Percentiles rank a stretch among this genome's conserved stretches.
Evolutionary conservation across 2,797 vertebrate genomes (phyloP).

Genomic region (Gallinago nigripennis): DNA sequence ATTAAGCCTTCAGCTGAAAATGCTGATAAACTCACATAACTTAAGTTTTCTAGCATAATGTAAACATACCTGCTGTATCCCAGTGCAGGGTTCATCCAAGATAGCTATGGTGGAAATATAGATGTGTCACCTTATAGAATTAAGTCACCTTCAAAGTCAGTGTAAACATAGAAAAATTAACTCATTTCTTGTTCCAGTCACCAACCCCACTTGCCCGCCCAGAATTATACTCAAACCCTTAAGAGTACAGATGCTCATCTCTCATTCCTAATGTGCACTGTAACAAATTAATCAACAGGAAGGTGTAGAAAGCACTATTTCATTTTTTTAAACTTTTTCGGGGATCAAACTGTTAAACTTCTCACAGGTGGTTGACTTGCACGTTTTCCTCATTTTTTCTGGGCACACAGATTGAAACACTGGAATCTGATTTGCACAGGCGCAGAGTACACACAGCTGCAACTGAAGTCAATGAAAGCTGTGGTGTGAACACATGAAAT

Average conservation of each 20-base stretch:
- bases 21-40: not conserved
- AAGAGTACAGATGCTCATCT: not conserved
- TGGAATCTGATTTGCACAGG: conserved; percentile 52
- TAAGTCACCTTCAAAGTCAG: not conserved
- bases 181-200: not conserved
- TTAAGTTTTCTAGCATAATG: not conserved
- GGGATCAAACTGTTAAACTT: not conserved
- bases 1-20: not conserved
- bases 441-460: conserved; percentile 49
- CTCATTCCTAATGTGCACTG: not conserved
- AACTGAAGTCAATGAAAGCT: conserved; percentile 29
- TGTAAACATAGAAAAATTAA: not conserved
- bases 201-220: not conserved
- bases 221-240: not conserved
- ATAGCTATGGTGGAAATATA: not conserved
- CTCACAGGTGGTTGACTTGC: conserved; percentile 23
- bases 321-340: not conserved
- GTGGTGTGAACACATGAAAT: conserved; percentile 6
- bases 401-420: not conserved
- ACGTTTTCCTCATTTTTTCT: conserved; percentile 23
- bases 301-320: not conserved
- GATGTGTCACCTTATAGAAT: not conserved
- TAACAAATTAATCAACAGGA: not conserved
- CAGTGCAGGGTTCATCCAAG: not conserved
- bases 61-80: not conserved